phyloP scores from a whole-genome alignment of 2,797 vertebrate genomes.

The Pyrocephalus nanus region DNA sequence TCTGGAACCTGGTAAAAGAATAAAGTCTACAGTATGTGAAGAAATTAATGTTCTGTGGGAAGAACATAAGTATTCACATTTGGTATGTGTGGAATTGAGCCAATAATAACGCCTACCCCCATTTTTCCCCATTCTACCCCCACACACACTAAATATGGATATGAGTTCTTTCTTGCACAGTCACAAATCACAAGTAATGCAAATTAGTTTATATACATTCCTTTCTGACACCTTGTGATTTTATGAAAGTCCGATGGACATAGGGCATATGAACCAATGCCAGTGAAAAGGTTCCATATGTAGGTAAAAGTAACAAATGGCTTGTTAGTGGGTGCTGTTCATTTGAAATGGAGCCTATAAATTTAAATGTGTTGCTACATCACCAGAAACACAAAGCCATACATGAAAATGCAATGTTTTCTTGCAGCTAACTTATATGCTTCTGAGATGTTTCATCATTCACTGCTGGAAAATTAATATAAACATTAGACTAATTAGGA shows the following conservation, averaged over 20 bases:
- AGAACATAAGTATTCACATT: constrained; percentile 66
- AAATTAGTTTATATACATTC: constrained; percentile 44
- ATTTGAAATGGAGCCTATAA: constrained; percentile 25
- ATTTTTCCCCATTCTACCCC: neutral
- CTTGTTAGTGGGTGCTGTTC: constrained; percentile 2
- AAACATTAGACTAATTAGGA: constrained; percentile 16
- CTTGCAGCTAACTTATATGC: neutral
- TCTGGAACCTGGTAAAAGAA: constrained; percentile 57
- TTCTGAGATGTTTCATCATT: constrained; percentile 16
- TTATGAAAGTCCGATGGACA: neutral
- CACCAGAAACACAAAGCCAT: neutral
- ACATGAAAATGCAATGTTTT: neutral
- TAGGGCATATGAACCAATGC: neutral
- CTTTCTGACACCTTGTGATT: constrained; percentile 46
- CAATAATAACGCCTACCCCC: constrained; percentile 4
- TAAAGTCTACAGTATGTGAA: constrained; percentile 40
- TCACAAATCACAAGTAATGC: constrained; percentile 51
- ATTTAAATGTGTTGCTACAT: constrained; percentile 25
- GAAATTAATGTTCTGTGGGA: constrained; percentile 37
- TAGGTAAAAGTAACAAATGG: constrained; percentile 34
- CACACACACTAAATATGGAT: neutral
- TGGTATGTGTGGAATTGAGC: constrained; percentile 54
- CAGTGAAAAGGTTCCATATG: constrained; percentile 8
- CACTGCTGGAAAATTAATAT: constrained; percentile 10
- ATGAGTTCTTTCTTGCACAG: neutral